Conservation (phyloP, 2,113 vertebrate genomes). For the Strigops habroptila region DNA sequence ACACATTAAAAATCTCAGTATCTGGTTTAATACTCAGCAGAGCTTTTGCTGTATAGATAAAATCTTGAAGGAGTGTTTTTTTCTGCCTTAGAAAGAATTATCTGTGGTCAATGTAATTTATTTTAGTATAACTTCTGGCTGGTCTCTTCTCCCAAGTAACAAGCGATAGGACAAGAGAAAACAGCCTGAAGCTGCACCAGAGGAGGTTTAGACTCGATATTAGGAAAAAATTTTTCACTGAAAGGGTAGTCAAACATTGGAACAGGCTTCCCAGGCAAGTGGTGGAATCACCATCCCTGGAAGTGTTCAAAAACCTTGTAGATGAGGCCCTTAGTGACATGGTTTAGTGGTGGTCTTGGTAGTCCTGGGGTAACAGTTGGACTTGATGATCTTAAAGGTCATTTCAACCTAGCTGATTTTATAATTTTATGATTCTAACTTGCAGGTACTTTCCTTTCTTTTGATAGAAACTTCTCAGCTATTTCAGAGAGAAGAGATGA, state of each 20-base stretch:
- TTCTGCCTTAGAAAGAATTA: not conserved
- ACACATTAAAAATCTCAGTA: constrained; percentile 22
- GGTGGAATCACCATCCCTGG: not conserved
- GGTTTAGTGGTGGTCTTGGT: not conserved
- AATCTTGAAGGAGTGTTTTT: not conserved
- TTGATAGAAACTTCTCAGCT: not conserved
- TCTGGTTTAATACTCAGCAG: not conserved
- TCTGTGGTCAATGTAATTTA: not conserved
- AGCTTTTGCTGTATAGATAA: not conserved
- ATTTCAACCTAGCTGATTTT: not conserved
- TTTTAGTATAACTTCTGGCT: not conserved
- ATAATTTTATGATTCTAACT: not conserved
- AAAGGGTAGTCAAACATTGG: not conserved
- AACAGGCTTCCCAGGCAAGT: not conserved
- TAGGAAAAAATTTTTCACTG: not conserved
- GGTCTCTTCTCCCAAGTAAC: not conserved
- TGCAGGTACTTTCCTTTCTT: not conserved
- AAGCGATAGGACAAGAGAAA: not conserved
- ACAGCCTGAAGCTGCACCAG: not conserved
- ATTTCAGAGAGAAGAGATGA: not conserved
- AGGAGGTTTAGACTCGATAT: not conserved
- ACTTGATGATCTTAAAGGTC: not conserved
- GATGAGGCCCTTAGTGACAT: not conserved
- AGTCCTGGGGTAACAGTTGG: not conserved
- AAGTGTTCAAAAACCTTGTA: not conserved